These are phyloP conservation scores for Chamaea fasciata DNA, from an alignment of 2,113 vertebrate species.

Conservation along the genomic window DNA sequence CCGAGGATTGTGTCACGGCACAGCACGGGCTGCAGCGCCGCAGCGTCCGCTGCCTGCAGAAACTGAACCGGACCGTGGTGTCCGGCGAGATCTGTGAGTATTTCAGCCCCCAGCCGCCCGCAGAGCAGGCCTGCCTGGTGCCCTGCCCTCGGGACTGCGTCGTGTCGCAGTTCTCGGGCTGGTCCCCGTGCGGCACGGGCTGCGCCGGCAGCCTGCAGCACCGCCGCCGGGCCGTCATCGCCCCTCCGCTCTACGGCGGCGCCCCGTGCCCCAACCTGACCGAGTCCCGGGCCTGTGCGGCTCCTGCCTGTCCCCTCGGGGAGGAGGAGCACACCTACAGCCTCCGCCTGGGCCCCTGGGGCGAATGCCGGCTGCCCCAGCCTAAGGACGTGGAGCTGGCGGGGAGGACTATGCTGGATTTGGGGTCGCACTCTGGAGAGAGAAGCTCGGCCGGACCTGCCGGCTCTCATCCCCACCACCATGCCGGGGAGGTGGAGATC, in stretches of 20 bases:
- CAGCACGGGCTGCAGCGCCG: slow-evolving; percentile 91
- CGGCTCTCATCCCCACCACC: slow-evolving; percentile 49
- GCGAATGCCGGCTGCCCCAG: slow-evolving; percentile 77
- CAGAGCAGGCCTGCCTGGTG: slow-evolving; percentile 90
- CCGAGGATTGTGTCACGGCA: slow-evolving; percentile 81
- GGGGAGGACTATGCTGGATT: slow-evolving; percentile 76
- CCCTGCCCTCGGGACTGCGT: slow-evolving; percentile 93
- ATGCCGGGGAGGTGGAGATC: slow-evolving; percentile 76
- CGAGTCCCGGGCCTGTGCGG: slow-evolving; percentile 77
- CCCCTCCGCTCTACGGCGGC: slow-evolving; percentile 88
- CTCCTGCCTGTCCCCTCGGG: slow-evolving; percentile 71
- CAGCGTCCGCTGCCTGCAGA: slow-evolving; percentile 80
- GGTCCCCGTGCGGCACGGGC: slow-evolving; percentile 82
- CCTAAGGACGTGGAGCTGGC: slow-evolving; percentile 70
- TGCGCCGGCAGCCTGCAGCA: slow-evolving; percentile 81
- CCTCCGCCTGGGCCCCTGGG: slow-evolving; percentile 88
- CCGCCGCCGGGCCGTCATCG: slow-evolving; percentile 78
- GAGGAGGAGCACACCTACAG: slow-evolving; percentile 83
- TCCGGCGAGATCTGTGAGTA: slow-evolving; percentile 85
- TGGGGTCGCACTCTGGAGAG: slow-evolving; percentile 71
- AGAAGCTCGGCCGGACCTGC: slow-evolving; percentile 63
- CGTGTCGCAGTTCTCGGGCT: slow-evolving; percentile 84
- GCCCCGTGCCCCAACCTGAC: slow-evolving; percentile 85
- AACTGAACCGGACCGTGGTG: slow-evolving; percentile 79
- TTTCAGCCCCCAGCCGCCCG: slow-evolving; percentile 78